Evolutionary conservation across 2,797 vertebrate genomes (phyloP).

Genomic region (Pygocentrus nattereri): DNA sequence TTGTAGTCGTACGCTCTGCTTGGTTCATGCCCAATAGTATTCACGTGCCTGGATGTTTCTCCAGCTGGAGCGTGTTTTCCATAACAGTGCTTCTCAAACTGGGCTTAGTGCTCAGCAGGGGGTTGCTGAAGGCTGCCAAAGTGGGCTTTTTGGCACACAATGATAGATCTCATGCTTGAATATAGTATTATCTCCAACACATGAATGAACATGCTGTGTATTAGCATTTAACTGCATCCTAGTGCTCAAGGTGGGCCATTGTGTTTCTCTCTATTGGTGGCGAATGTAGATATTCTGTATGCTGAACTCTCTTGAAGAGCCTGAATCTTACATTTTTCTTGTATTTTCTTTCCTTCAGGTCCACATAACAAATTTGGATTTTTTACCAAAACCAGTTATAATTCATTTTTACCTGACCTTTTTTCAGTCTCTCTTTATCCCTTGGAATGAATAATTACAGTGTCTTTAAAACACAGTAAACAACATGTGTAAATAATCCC

Average conservation of each 20-base stretch:
- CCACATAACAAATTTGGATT: too few relatives aligned
- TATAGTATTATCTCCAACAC: constrained; percentile 34
- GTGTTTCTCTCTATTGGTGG: constrained; percentile 10
- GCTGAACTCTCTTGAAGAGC: background rate
- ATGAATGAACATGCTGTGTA: constrained; percentile 36
- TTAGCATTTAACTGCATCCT: constrained; percentile 19
- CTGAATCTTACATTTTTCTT: too few relatives aligned
- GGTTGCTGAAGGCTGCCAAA: constrained; percentile 43
- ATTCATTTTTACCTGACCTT: too few relatives aligned
- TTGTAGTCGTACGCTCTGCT: background rate
- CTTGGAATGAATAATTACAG: too few relatives aligned
- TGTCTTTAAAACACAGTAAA: too few relatives aligned
- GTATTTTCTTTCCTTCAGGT: too few relatives aligned
- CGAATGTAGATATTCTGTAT: background rate
- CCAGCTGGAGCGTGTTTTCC: constrained; percentile 45
- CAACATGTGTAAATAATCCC: too few relatives aligned
- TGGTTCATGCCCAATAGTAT: constrained; percentile 33
- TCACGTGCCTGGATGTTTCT: constrained; percentile 36
- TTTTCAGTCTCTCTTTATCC: too few relatives aligned
- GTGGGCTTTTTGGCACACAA: constrained; percentile 39
- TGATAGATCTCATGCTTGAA: constrained; percentile 25
- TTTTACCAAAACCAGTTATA: too few relatives aligned
- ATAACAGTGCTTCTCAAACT: constrained; percentile 27
- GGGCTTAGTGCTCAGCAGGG: constrained; percentile 23
- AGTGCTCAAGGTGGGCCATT: constrained; percentile 12